A percentile compares a stretch with the other conserved stretches of the same genome.
Evolutionary conservation across 2,888 invertebrate genomes (phyloP).

Genomic region (Drosophila mulleri): DNA sequence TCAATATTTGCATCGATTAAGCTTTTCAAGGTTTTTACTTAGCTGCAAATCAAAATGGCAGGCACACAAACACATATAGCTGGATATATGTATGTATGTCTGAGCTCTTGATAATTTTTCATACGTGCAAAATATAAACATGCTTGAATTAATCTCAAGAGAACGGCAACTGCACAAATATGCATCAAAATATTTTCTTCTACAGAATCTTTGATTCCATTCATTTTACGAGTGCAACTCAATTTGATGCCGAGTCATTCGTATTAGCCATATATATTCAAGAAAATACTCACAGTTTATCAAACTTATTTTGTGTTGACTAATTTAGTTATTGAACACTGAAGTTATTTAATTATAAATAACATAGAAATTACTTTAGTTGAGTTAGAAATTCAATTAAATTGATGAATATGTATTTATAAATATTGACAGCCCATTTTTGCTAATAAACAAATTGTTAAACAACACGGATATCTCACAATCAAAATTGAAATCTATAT

Average conservation of each 20-base stretch:
- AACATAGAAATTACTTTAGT: neutral
- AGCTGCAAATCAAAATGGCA: constrained; percentile 43
- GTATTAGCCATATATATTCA: neutral
- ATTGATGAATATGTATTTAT: neutral
- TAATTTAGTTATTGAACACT: neutral
- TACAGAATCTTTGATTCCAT: neutral
- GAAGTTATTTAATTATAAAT: neutral
- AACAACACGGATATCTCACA: neutral
- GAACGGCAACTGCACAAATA: constrained; percentile 32
- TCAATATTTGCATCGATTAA: constrained; percentile 78
- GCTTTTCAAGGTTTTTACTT: constrained; percentile 61
- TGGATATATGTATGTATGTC: neutral
- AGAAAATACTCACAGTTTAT: neutral
- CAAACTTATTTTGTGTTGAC: neutral
- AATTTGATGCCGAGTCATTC: neutral
- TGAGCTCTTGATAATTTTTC: constrained; percentile 2
- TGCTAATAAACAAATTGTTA: neutral
- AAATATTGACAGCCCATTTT: neutral
- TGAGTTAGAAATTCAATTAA: neutral
- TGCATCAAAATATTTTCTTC: neutral
- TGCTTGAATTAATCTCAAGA: constrained; percentile 27
- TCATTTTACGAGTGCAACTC: neutral
- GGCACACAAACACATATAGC: neutral
- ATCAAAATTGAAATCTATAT: too few species aligned
- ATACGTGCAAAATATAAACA: constrained; percentile 18